Percentiles rank a stretch among this genome's conserved stretches.
Evolutionary conservation across 2,113 vertebrate species (phyloP).

Genomic region (Illadopsis cleaveri): DNA sequence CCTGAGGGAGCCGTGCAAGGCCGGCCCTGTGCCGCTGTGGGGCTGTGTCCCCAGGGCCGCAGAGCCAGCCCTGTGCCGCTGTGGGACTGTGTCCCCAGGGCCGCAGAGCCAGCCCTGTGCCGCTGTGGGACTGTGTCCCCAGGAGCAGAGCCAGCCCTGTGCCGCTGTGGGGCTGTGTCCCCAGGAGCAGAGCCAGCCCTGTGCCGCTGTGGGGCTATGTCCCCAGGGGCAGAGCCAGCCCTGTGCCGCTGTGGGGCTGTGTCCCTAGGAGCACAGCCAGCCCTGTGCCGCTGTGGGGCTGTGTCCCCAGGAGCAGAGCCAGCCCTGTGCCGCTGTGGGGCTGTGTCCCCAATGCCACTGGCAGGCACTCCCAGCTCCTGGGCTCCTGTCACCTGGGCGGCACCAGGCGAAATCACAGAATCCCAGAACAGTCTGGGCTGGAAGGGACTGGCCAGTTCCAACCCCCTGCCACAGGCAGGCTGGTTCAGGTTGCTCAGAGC

Average conservation of each 20-base stretch:
- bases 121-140: not conserved
- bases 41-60: too few species aligned
- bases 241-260: too few species aligned
- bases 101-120: not conserved
- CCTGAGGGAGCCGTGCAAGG: not conserved
- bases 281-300: not conserved
- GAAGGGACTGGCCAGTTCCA: not conserved
- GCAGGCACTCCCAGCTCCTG: accelerated
- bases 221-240: too few species aligned
- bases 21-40: too few species aligned
- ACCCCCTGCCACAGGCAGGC: not conserved
- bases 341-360: too few species aligned
- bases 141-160: too few species aligned
- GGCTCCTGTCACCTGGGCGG: accelerated
- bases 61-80: too few species aligned
- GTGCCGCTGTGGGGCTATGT: not conserved
- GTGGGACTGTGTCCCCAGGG: too few species aligned
- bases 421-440: not conserved
- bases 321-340: not conserved
- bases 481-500: not conserved
- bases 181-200: not conserved
- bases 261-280: too few species aligned
- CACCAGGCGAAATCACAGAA: accelerated
- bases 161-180: too few species aligned
- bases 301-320: too few species aligned